Percentiles rank a stretch among this genome's conserved stretches.
Conservation (phyloP, 1,140 invertebrate species). For the Anastrepha ludens region DNA sequence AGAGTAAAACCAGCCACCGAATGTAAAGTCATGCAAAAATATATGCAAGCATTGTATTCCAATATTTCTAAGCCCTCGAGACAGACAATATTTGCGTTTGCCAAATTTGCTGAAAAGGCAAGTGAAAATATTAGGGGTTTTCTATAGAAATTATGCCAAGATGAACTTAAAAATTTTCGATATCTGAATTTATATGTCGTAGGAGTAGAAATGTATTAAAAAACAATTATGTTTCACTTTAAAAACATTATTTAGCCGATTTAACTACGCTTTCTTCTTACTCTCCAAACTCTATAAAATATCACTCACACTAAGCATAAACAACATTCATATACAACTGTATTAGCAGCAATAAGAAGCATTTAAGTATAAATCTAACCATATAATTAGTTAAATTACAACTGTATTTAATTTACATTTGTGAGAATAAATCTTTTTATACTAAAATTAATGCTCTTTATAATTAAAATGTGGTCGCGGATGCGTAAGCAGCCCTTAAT, state of each 20-base stretch:
- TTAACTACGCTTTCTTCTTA: no score
- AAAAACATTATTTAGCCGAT: no score
- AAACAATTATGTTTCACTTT: no score
- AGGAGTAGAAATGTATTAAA: neutral
- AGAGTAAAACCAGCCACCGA: neutral
- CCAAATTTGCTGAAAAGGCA: no score
- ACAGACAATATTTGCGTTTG: neutral
- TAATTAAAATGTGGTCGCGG: no score
- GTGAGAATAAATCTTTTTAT: neutral
- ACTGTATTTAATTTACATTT: slow-evolving; percentile 1
- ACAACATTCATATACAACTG: neutral
- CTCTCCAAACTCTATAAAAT: neutral
- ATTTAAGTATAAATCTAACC: neutral
- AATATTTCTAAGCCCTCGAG: neutral
- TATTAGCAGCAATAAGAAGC: slow-evolving; percentile 13
- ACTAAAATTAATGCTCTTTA: no score
- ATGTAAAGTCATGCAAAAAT: neutral
- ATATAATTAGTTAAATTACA: neutral
- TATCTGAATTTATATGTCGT: no score
- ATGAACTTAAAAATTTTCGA: no score
- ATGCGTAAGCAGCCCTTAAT: no score
- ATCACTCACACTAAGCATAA: neutral
- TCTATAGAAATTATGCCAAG: neutral
- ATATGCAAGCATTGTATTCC: neutral
- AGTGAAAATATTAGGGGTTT: no score